Evolutionary conservation across 2,113 vertebrate genomes (phyloP).

Genomic region (Sisor rabdophorus): DNA sequence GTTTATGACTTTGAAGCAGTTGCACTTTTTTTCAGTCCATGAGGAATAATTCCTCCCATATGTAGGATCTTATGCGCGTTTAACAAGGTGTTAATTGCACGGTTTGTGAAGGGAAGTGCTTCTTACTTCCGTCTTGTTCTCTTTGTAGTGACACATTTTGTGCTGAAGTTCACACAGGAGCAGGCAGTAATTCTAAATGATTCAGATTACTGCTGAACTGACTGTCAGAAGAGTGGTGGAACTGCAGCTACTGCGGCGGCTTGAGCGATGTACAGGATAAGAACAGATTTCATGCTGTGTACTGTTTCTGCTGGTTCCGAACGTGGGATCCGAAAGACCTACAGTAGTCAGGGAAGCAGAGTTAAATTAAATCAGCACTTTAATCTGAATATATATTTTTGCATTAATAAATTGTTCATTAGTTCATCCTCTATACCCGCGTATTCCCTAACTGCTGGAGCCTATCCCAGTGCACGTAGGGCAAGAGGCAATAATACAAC

Average conservation of each 20-base stretch:
- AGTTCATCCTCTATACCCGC: too few relatives aligned
- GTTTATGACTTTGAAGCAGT: not conserved
- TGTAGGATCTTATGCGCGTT: constrained; percentile 46
- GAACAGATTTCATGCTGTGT: not conserved
- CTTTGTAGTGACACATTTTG: constrained; percentile 43
- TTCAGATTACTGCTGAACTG: constrained; percentile 29
- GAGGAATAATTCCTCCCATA: constrained; percentile 50
- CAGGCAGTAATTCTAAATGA: constrained; percentile 32
- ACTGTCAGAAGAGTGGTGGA: not conserved
- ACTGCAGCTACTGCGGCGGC: not conserved
- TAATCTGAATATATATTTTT: not conserved
- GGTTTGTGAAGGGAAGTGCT: constrained; percentile 46
- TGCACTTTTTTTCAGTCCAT: constrained; percentile 16
- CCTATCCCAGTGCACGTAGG: too few relatives aligned
- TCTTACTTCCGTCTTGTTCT: constrained; percentile 29
- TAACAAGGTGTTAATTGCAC: constrained; percentile 60
- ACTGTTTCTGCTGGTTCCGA: not conserved
- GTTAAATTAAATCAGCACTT: not conserved
- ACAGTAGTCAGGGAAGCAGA: too few relatives aligned
- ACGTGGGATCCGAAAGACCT: not conserved
- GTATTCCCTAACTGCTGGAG: too few relatives aligned
- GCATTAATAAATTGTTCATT: not conserved
- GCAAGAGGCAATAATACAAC: too few relatives aligned
- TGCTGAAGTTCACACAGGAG: constrained; percentile 38
- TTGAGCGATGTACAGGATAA: not conserved